Evolutionary conservation across 2,113 vertebrate genomes (phyloP).

Genomic region (Pyrgilauda ruficollis): DNA sequence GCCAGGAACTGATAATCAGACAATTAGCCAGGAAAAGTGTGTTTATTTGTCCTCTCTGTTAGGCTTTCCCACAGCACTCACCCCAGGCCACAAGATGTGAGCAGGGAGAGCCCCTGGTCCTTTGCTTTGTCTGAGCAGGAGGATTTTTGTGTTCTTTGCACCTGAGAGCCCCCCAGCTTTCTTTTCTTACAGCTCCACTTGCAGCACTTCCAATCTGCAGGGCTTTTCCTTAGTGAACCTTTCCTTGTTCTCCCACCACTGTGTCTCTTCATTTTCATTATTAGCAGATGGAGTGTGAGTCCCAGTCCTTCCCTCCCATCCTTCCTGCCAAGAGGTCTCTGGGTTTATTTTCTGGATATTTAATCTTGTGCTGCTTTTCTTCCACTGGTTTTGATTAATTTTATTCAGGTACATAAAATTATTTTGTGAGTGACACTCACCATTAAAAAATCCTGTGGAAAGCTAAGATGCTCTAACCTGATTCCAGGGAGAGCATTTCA

Average conservation of each 20-base stretch:
- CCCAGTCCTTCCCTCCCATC: neutral
- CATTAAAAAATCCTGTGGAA: neutral
- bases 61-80: neutral
- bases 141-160: neutral
- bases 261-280: conserved; percentile 6
- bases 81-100: neutral
- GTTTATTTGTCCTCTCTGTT: neutral
- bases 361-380: neutral
- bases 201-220: neutral
- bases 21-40: neutral
- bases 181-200: neutral
- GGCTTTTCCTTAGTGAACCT: neutral
- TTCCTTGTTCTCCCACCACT: neutral
- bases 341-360: conserved; percentile 14
- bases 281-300: conserved; percentile 14
- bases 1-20: neutral
- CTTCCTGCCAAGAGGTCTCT: conserved; percentile 16
- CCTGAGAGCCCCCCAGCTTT: neutral
- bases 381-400: conserved; percentile 7
- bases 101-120: neutral
- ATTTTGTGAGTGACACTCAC: neutral
- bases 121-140: neutral
- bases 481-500: neutral
- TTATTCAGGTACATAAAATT: neutral
- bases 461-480: neutral